Base-by-base conservation (phyloP, 2,888 invertebrate species). In the Eristalis intricaria region DNA sequence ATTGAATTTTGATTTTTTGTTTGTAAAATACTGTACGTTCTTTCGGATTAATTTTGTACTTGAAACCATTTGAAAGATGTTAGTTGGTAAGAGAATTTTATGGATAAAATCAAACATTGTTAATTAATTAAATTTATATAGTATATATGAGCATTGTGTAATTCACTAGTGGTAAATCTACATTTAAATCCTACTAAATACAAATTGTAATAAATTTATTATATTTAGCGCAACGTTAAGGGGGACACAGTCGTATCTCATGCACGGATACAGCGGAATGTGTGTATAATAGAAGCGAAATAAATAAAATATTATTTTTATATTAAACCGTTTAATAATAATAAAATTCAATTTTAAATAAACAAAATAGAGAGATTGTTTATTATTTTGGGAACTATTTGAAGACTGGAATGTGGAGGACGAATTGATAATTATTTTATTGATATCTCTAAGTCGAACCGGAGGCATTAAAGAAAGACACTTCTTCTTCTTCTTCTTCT, bases 221-320 rank as follows among this genome's bases (percentile, higher is more conserved):
- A 64, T 40, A 73, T 64, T 78, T 58, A 64, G 61, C 13, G 19
- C 35, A 60, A 15, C 26, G 26, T 38, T 66, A 43, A 29, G n/a
- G 69, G 69, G 60, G 58, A 65, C 58, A 66, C 19, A 58, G 29
- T 63, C 15, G 5, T 65, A 38, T 75, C 69, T 65, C 43, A 66
- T 75, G 32, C 26, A 80, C 64, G 26, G 29, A 38, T 35, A 71
- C 32, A 5, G 13, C 50, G 69, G 38, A n/a, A 65, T 58, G 35
- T 61, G 61, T 19, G 8, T 69, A 43, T 63, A 58, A 61, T 66
- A 71, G 56, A 50, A 19, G 50, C 50, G 50, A 50, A 50, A 50
- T 19, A 50, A 73, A 69, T 26, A 8, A 74, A 26, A 77, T 66
- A 50, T 58, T 58, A 76, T 81, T 77, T 77, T 85, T 80, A 66